phyloP scores from a whole-genome alignment of 2,888 invertebrate genomes.

The Diaperis boleti region DNA sequence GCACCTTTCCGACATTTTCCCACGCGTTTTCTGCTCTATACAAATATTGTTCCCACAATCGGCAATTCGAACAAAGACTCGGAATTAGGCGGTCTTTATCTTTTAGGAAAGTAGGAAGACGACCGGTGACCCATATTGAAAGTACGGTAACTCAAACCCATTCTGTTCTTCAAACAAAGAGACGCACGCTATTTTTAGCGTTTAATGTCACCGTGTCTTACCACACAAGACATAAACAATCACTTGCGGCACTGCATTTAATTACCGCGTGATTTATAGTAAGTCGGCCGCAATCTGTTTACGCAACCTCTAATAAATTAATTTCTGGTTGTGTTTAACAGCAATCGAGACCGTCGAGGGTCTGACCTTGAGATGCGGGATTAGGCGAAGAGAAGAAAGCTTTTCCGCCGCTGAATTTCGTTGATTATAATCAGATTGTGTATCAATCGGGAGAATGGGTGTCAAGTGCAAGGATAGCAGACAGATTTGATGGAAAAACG shows the following conservation, averaged over 20 bases:
- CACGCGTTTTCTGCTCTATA: too few relatives aligned
- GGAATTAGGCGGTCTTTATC: not conserved
- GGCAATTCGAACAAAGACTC: not conserved
- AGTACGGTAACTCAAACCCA: too few relatives aligned
- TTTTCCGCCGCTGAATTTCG: too few relatives aligned
- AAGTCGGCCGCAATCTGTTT: not conserved
- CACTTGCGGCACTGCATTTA: not conserved
- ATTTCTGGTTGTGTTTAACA: not conserved
- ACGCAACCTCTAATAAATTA: not conserved
- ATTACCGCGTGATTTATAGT: not conserved
- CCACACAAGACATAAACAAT: not conserved
- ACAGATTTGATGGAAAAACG: not conserved
- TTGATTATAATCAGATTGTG: too few relatives aligned
- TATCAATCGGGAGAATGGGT: too few relatives aligned
- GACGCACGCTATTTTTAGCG: too few relatives aligned
- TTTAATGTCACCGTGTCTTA: not conserved
- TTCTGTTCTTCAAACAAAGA: not conserved
- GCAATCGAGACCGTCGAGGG: not conserved
- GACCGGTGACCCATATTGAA: not conserved
- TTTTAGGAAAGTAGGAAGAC: slow-evolving; percentile 1
- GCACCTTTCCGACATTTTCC: too few relatives aligned
- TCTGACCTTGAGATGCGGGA: not conserved
- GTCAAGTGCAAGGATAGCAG: not conserved
- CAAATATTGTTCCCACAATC: slow-evolving; percentile 2
- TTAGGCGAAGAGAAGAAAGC: too few relatives aligned